phyloP scores from a whole-genome alignment of 2,797 vertebrate genomes.

The Sorex maritimensis region DNA sequence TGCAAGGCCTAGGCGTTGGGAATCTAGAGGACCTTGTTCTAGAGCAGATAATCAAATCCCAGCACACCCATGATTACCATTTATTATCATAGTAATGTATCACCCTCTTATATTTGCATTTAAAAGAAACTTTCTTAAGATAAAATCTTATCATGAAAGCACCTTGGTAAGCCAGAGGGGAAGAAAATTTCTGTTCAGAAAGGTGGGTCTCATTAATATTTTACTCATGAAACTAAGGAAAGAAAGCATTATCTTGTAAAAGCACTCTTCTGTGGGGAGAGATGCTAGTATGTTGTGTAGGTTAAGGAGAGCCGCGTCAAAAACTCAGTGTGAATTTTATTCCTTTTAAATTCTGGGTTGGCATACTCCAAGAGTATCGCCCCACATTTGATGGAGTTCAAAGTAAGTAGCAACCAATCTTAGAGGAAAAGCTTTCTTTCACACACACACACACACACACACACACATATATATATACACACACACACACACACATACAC shows the following conservation, averaged over 20 bases:
- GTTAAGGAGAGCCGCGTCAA: slow-evolving; percentile 6
- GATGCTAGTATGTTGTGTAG: background rate
- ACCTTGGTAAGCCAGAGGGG: slow-evolving; percentile 28
- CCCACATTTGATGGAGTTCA: no score
- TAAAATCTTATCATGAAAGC: slow-evolving; percentile 54
- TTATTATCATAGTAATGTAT: slow-evolving; percentile 52
- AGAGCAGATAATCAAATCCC: slow-evolving; percentile 40
- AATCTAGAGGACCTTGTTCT: slow-evolving; percentile 7
- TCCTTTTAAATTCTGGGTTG: slow-evolving; percentile 29
- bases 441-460: no score
- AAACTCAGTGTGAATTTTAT: slow-evolving; percentile 35
- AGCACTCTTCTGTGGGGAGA: background rate
- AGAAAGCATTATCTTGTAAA: slow-evolving; percentile 47
- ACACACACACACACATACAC: no score
- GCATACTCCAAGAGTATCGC: no score
- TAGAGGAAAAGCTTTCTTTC: no score
- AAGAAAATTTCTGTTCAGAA: slow-evolving; percentile 52
- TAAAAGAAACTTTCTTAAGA: slow-evolving; percentile 58
- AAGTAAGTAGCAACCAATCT: no score
- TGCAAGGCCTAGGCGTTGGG: background rate
- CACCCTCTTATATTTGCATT: slow-evolving; percentile 34
- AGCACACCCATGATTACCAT: slow-evolving; percentile 41
- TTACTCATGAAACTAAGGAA: slow-evolving; percentile 47
- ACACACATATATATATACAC: no score
- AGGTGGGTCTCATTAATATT: slow-evolving; percentile 52